Percentiles rank a stretch among this genome's conserved stretches.
These are phyloP conservation scores for Iphiclides podalirius DNA, from an alignment of 2,888 invertebrate genomes.

Conservation along the genomic window DNA sequence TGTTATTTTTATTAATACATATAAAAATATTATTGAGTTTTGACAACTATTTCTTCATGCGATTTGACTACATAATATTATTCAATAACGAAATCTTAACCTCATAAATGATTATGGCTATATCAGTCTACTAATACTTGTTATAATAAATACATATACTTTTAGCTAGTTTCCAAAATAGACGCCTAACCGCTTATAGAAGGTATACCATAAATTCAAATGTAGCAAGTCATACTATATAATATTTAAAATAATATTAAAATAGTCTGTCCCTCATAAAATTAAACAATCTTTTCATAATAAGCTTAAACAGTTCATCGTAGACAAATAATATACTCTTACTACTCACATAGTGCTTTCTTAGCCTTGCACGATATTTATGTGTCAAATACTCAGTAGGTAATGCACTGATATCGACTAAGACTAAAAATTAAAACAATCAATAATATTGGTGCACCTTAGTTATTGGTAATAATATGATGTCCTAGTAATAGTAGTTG, in stretches of 20 bases:
- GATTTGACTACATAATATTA: background rate
- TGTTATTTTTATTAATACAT: conserved; percentile 9
- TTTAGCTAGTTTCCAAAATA: conserved; percentile 15
- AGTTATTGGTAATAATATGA: conserved; percentile 36
- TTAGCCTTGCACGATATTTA: conserved; percentile 44
- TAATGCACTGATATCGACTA: conserved; percentile 37
- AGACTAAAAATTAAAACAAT: conserved; percentile 27
- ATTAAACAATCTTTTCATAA: conserved; percentile 9
- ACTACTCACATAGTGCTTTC: conserved; percentile 18
- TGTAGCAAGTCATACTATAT: conserved; percentile 7
- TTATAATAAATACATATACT: conserved; percentile 35
- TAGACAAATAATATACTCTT: conserved; percentile 8
- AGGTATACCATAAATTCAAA: conserved; percentile 4
- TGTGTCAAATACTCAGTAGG: conserved; percentile 39
- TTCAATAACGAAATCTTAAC: background rate
- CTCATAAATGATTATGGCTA: background rate
- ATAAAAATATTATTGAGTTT: conserved; percentile 6
- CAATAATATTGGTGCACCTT: conserved; percentile 44
- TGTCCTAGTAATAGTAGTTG: conserved; percentile 26
- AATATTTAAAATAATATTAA: conserved; percentile 10
- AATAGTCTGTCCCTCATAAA: conserved; percentile 8
- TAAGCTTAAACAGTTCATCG: conserved; percentile 5
- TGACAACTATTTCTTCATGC: background rate
- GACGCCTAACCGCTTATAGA: conserved; percentile 19
- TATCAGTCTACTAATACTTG: conserved; percentile 33